These are phyloP conservation scores for Hypotaenidia okinawae DNA, from an alignment of 2,797 vertebrate species.

Conservation along the genomic window DNA sequence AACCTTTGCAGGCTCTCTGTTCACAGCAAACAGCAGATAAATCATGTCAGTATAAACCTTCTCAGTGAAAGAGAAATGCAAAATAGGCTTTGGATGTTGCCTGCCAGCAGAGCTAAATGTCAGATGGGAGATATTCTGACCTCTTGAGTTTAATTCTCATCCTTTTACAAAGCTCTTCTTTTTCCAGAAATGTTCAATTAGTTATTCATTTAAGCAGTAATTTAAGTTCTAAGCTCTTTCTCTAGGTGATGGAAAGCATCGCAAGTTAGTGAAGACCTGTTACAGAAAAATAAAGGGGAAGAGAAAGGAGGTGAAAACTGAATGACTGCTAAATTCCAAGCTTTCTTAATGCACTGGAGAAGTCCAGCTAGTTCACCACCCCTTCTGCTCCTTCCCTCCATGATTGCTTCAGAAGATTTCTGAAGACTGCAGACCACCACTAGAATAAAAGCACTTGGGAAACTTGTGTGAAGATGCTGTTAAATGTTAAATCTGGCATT, in stretches of 20 bases:
- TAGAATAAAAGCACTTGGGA: background rate
- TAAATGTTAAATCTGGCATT: slow-evolving; percentile 22
- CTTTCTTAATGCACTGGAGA: background rate
- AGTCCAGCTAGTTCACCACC: background rate
- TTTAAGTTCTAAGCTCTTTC: background rate
- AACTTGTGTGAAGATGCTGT: background rate
- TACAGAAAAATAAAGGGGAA: background rate
- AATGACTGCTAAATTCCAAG: background rate
- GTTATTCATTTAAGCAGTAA: background rate
- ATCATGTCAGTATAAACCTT: background rate
- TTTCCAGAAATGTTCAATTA: background rate
- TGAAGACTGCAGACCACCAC: background rate
- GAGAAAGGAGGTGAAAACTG: background rate
- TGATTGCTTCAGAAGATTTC: background rate
- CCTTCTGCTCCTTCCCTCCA: background rate
- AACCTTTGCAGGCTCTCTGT: background rate
- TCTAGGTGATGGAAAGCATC: background rate
- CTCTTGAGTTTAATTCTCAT: background rate
- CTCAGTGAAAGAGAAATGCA: slow-evolving; percentile 8
- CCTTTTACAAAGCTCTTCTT: background rate
- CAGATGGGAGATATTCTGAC: background rate
- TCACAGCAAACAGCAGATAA: slow-evolving; percentile 13
- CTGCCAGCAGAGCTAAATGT: background rate
- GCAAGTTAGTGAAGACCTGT: background rate
- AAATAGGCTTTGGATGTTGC: background rate